A percentile compares a stretch with the other conserved stretches of the same genome.
These are phyloP conservation scores for Drosophila subquinaria DNA, from an alignment of 2,888 invertebrate genomes.

Conservation along the genomic window DNA sequence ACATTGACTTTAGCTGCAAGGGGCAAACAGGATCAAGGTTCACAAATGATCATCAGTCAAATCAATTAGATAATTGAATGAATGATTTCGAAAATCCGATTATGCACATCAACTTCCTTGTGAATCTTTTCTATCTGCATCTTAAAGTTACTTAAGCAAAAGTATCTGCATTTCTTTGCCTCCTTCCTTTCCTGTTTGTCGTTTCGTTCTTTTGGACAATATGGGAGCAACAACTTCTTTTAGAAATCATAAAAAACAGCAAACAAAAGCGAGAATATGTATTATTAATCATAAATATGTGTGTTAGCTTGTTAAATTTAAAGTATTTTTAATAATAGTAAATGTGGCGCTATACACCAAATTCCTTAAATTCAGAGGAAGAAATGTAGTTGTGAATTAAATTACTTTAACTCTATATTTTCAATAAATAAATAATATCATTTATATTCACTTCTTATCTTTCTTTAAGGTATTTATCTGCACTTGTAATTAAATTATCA, in stretches of 20 bases:
- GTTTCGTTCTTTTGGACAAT: slow-evolving; percentile 50
- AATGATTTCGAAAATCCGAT: slow-evolving; percentile 82
- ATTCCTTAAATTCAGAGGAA: no score
- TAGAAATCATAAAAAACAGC: slow-evolving; percentile 25
- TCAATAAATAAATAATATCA: no score
- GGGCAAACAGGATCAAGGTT: slow-evolving; percentile 66
- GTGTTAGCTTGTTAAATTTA: no score
- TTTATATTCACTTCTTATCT: no score
- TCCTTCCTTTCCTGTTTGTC: not conserved
- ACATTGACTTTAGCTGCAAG: slow-evolving; percentile 62
- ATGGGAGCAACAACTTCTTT: slow-evolving; percentile 16
- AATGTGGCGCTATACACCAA: no score
- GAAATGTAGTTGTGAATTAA: no score
- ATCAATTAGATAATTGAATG: slow-evolving; percentile 81
- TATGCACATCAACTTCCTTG: slow-evolving; percentile 51
- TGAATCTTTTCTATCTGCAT: slow-evolving; percentile 25
- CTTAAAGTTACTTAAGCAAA: slow-evolving; percentile 20
- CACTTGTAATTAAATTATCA: no score
- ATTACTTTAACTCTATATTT: no score
- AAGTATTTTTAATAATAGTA: no score
- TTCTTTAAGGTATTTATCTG: no score
- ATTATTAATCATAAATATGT: slow-evolving; percentile 30
- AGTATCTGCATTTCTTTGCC: slow-evolving; percentile 10
- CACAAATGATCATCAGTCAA: slow-evolving; percentile 82
- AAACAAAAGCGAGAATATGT: slow-evolving; percentile 40